A percentile compares a stretch with the other conserved stretches of the same genome.
phyloP scores from a whole-genome alignment of 2,888 invertebrate genomes.

The Hyposoter didymator region DNA sequence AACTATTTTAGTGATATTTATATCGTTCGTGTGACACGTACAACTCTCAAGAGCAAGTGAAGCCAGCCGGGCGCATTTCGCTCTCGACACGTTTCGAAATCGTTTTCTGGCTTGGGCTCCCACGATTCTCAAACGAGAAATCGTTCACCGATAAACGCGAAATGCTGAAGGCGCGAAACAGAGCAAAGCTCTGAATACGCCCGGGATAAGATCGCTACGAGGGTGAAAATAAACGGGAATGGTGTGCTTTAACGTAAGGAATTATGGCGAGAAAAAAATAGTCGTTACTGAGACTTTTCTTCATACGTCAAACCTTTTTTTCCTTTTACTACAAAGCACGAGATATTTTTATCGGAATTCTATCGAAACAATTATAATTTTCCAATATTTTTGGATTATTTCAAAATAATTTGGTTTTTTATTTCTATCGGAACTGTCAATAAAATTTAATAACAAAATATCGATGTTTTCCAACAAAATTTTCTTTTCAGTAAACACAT shows the following conservation, averaged over 20 bases:
- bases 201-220: constrained; percentile 21
- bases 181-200: constrained; percentile 19
- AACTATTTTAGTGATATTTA: constrained; percentile 66
- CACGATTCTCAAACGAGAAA: constrained; percentile 43
- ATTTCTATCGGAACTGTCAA: too few species aligned
- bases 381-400: too few species aligned
- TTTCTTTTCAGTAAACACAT: too few species aligned
- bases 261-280: constrained; percentile 16
- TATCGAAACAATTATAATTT: background rate
- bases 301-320: constrained; percentile 6
- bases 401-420: too few species aligned
- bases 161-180: constrained; percentile 41
- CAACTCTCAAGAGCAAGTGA: constrained; percentile 13
- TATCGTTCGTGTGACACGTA: constrained; percentile 52
- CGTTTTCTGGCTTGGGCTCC: constrained; percentile 43
- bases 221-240: constrained; percentile 39
- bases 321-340: background rate
- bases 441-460: too few species aligned
- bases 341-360: background rate
- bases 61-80: constrained; percentile 16
- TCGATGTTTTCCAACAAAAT: too few species aligned
- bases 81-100: constrained; percentile 44
- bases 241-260: constrained; percentile 3
- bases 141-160: constrained; percentile 61
- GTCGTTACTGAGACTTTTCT: background rate